Conservation (phyloP, 2,113 vertebrate genomes). For the Xerus inauris region DNA sequence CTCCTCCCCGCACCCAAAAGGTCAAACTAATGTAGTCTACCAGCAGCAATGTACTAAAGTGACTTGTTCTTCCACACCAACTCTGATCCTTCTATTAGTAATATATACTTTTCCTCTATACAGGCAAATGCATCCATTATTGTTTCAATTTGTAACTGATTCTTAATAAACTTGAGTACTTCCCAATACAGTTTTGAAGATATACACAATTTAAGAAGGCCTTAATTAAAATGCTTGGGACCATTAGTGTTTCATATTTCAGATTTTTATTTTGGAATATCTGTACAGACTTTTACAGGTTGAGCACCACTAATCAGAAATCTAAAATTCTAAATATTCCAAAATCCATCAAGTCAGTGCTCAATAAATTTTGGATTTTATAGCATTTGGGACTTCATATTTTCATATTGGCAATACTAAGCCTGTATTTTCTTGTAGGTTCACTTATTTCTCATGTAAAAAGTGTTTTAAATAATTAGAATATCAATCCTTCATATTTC, state of each 20-base stretch:
- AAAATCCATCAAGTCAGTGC: not conserved
- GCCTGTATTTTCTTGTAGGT: not conserved
- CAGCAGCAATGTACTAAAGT: not conserved
- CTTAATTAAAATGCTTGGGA: not conserved
- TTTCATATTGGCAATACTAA: not conserved
- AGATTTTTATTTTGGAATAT: not conserved
- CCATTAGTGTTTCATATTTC: not conserved
- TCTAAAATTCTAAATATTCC: not conserved
- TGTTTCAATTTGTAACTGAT: constrained; percentile 30
- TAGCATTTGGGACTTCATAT: not conserved
- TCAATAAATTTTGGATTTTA: not conserved
- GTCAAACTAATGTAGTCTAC: not conserved
- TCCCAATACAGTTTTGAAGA: constrained; percentile 30
- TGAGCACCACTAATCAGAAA: not conserved
- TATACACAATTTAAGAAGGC: not conserved
- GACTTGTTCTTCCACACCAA: not conserved
- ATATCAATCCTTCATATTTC: not conserved
- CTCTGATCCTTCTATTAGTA: not conserved
- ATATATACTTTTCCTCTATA: not conserved
- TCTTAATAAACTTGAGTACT: constrained; percentile 50
- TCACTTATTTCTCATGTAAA: constrained; percentile 19
- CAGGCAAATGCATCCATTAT: not conserved
- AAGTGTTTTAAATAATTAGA: constrained; percentile 32
- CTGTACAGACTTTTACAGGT: not conserved
- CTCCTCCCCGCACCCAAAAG: not conserved